Base-by-base conservation (phyloP, 1,140 invertebrate genomes). In the Ptiloglossa arizonensis region DNA sequence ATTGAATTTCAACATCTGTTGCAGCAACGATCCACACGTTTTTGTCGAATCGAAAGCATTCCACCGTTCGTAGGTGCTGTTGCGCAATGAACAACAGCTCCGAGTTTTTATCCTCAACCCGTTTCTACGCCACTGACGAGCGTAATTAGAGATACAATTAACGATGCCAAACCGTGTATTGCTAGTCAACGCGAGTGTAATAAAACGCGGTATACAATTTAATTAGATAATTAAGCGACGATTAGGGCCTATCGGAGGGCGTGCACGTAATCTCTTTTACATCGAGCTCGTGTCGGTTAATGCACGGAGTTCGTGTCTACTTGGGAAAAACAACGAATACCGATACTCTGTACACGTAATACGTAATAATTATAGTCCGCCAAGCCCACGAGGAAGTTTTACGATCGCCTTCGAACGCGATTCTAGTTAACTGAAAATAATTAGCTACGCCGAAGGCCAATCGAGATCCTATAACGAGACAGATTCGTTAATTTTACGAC, bases 101-200 rank as follows among this genome's bases (percentile, higher is more conserved):
- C 5, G 1, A 15, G 6, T 38, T 60, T 60, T 60, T 60, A 22
- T 60, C 19, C 0, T 1, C 2, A 13, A 27, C 5, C 8, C 19
- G 35, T 62, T 62, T 70, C 77, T 70, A 76, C 70, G 67, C 52
- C 72, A 73, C 63, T 84, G 54, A 27, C 2, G 27, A 62, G 50
- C 32, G 56, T 64, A 70, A 84, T 85, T 59, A 59, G 38, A 73
- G 52, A 67, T 82, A 83, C 50, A 44, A 77, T 85, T 73, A 81
- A 84, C 78, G 73, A 83, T 84, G 74, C 83, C 82, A 84, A 82
- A 84, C 59, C 35, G 66, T 85, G 79, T 81, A 85, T 85, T 82
- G 71, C 83, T 83, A 85, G 82, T 84, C 82, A 81, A 80, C 63
- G 68, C 46, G 35, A 81, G 73, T 54, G 70, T 78, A 81, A 67